Evolutionary conservation across 2,888 invertebrate genomes (phyloP).

Genomic region (Liposcelis brunnea): DNA sequence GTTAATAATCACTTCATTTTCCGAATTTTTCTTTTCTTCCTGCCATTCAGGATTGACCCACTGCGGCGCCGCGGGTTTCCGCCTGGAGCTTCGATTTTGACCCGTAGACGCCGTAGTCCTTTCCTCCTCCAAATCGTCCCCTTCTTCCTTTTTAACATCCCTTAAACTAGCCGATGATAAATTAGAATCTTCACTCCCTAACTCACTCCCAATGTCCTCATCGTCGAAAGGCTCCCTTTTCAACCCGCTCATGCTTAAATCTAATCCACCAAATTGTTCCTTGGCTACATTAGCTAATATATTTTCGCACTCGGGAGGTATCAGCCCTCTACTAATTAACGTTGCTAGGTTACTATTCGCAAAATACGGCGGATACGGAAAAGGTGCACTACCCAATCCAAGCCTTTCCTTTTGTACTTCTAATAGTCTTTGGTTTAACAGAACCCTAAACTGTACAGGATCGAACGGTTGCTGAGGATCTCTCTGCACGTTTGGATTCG

Average conservation of each 20-base stretch:
- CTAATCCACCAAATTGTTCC: slow-evolving; percentile 70
- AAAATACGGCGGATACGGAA: slow-evolving; percentile 61
- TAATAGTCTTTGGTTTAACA: slow-evolving; percentile 73
- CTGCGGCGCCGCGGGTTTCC: slow-evolving; percentile 92
- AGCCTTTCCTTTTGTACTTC: slow-evolving; percentile 75
- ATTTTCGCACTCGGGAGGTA: slow-evolving; percentile 41
- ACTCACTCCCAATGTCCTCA: slow-evolving; percentile 65
- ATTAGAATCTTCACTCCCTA: slow-evolving; percentile 47
- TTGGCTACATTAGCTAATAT: slow-evolving; percentile 43
- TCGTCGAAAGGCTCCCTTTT: slow-evolving; percentile 62
- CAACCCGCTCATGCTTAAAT: slow-evolving; percentile 39
- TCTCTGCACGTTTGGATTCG: slow-evolving; percentile 33
- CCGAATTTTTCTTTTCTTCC: slow-evolving; percentile 43
- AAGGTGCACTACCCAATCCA: slow-evolving; percentile 44
- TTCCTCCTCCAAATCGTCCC: slow-evolving; percentile 16
- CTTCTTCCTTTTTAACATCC: slow-evolving; percentile 21
- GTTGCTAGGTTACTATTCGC: slow-evolving; percentile 62
- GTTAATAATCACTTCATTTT: slow-evolving; percentile 64
- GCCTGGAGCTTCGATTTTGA: slow-evolving; percentile 40
- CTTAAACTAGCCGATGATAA: slow-evolving; percentile 26
- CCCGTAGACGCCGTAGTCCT: slow-evolving; percentile 16
- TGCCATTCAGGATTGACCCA: slow-evolving; percentile 95
- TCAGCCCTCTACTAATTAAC: slow-evolving; percentile 47
- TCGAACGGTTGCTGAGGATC: slow-evolving; percentile 55
- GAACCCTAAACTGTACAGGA: slow-evolving; percentile 75